Evolutionary conservation across 2,888 invertebrate species (phyloP).

Genomic region (Xestia rhomboidea): DNA sequence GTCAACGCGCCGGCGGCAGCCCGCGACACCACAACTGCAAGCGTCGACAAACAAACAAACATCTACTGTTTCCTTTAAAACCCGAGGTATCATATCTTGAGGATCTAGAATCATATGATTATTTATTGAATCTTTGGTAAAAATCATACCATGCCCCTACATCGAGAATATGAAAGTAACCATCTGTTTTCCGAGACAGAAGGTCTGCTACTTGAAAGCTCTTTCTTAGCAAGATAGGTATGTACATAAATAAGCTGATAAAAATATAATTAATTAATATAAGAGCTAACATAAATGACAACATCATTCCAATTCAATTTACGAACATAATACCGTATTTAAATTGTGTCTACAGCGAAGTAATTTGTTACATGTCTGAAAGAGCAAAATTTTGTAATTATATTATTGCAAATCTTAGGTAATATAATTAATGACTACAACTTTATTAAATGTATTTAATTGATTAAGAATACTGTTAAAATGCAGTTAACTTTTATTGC

Average conservation of each 20-base stretch:
- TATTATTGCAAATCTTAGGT: slow-evolving; percentile 21
- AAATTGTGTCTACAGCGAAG: slow-evolving; percentile 3
- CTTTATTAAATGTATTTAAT: slow-evolving; percentile 9
- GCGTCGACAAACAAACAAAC: too few species aligned
- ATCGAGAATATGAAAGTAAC: neutral
- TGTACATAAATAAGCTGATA: neutral
- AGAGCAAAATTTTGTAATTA: neutral
- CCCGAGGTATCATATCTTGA: too few species aligned
- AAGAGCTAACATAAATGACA: neutral
- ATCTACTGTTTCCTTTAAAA: too few species aligned
- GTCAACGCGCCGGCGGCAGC: too few species aligned
- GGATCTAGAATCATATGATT: too few species aligned
- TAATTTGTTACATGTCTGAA: slow-evolving; percentile 2
- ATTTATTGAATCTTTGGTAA: neutral
- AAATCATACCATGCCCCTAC: neutral
- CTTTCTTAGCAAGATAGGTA: neutral
- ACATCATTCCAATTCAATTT: neutral
- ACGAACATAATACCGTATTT: neutral
- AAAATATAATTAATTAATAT: neutral
- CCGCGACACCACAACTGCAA: too few species aligned
- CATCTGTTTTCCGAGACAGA: neutral
- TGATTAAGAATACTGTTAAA: slow-evolving; percentile 10
- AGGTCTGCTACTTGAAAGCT: neutral
- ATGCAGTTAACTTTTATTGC: slow-evolving; percentile 10
- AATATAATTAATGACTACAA: slow-evolving; percentile 5